phyloP scores from a whole-genome alignment of 2,113 vertebrate species.

The Cranoglanis bouderius region DNA sequence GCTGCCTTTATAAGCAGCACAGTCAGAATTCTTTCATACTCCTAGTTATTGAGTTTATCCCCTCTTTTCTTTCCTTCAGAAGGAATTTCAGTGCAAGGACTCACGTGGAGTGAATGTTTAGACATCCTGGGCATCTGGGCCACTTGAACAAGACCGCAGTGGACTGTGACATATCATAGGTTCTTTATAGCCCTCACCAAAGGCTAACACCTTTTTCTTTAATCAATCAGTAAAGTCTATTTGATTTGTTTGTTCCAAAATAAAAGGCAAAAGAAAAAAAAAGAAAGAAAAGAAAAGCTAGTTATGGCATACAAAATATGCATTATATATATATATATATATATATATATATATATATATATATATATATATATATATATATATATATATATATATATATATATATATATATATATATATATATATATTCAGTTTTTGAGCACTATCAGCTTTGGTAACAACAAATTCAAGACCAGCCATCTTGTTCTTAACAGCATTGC shows the following conservation, averaged over 20 bases:
- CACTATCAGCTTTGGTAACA: constrained; percentile 99
- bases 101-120: constrained; percentile 22
- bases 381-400: constrained; percentile 56
- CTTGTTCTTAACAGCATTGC: constrained; percentile 50
- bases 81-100: constrained; percentile 45
- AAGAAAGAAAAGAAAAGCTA: constrained; percentile 85
- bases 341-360: constrained; percentile 69
- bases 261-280: constrained; percentile 69
- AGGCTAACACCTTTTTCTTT: constrained; percentile 41
- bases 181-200: constrained; percentile 25
- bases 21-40: constrained; percentile 16
- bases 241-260: constrained; percentile 54
- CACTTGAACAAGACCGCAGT: constrained; percentile 21
- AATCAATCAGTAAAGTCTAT: constrained; percentile 66
- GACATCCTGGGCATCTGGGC: constrained; percentile 36
- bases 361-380: constrained; percentile 57
- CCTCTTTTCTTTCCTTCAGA: neutral
- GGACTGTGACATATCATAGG: constrained; percentile 6
- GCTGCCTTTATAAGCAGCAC: constrained; percentile 24
- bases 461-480: constrained; percentile 83
- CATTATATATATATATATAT: constrained; percentile 71
- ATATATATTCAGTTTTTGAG: constrained; percentile 65
- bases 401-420: constrained; percentile 53
- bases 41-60: neutral
- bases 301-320: constrained; percentile 98